Evolutionary conservation across 2,797 vertebrate species (phyloP), one percentile per base, ranked within the genome.

Genomic region (Schizothorax lantsangensis): DNA sequence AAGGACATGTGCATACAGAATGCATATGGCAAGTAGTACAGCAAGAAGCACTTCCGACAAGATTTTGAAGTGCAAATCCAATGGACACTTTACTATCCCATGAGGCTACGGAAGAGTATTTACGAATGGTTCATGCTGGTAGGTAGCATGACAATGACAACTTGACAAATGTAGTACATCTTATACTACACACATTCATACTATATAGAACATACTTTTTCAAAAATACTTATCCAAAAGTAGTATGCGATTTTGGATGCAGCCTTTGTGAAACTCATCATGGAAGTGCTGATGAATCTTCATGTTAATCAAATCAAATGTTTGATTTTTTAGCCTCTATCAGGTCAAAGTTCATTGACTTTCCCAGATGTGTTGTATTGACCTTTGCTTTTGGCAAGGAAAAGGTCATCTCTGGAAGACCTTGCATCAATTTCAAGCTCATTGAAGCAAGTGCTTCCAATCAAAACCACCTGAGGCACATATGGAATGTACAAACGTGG

Each of bases 271-370:
- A 54, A 49, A 23, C 21, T 30, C 8, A 6, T 17, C 17, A 68
- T 19, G 11, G n/a, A 26, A 38, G 12, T 43, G 23, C 40, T 43
- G n/a, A 64, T 57, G 6, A 57, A 79, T 71, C 75, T 36, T 52
- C 7, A 54, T 71, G 8, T 54, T 54, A 74, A 84, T 62, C 52
- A 79, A 68, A 33, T 52, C 47, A 64, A 69, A 66, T 0, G 33
- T 57, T 80, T 81, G 52, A 84, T 45, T 80, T 72, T 33, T 36
- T 52, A 33, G 43, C 82, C 59, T 40, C 26, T 36, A 45, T 17
- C 40, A 73, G 85, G 85, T 84, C 77, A 79, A 81, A 74, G 40
- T 38, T 84, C 69, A 75, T 2, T 52, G n/a, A 6, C 49, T 54
- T 30, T 64, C 38, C 38, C 36, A 72, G 15, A 78, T 71, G 43